Evolutionary conservation across 2,888 invertebrate genomes (phyloP).

Genomic region (Amphiduros pacificus): DNA sequence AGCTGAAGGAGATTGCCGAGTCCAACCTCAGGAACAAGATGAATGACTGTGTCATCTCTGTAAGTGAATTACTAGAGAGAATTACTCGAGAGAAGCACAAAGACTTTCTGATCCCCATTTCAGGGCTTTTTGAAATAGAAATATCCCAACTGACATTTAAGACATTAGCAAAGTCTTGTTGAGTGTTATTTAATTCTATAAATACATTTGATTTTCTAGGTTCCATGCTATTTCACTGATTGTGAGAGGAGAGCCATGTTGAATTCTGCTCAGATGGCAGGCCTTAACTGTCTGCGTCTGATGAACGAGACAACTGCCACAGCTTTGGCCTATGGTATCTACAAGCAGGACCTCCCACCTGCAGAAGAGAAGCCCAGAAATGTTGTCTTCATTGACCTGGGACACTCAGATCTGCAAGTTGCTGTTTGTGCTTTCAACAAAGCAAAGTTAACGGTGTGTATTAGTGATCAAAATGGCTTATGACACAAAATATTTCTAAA

Average conservation of each 20-base stretch:
- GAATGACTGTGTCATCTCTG: slow-evolving; percentile 64
- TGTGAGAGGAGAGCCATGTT: slow-evolving; percentile 87
- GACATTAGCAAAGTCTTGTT: too few relatives aligned
- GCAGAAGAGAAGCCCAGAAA: slow-evolving; percentile 81
- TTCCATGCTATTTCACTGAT: slow-evolving; percentile 92
- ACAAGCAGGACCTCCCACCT: slow-evolving; percentile 89
- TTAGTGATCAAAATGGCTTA: too few relatives aligned
- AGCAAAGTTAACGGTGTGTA: slow-evolving; percentile 77
- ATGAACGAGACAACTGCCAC: slow-evolving; percentile 98
- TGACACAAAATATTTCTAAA: too few relatives aligned
- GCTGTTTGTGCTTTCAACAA: slow-evolving; percentile 90
- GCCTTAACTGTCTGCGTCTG: slow-evolving; percentile 88
- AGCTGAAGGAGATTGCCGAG: slow-evolving; percentile 89
- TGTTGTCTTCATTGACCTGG: slow-evolving; percentile 96
- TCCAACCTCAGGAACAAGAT: slow-evolving; percentile 85
- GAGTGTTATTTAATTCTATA: too few relatives aligned
- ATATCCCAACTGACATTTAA: too few relatives aligned
- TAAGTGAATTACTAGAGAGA: slow-evolving; percentile 38
- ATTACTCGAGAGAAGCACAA: too few relatives aligned
- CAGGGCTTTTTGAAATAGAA: too few relatives aligned
- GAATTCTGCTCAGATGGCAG: slow-evolving; percentile 89
- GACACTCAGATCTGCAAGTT: slow-evolving; percentile 84
- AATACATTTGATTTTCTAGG: slow-evolving; percentile 60
- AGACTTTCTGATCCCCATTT: too few relatives aligned
- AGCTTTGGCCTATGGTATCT: slow-evolving; percentile 95